phyloP scores from a whole-genome alignment of 2,113 vertebrate genomes.

The Chaetodon trifascialis region DNA sequence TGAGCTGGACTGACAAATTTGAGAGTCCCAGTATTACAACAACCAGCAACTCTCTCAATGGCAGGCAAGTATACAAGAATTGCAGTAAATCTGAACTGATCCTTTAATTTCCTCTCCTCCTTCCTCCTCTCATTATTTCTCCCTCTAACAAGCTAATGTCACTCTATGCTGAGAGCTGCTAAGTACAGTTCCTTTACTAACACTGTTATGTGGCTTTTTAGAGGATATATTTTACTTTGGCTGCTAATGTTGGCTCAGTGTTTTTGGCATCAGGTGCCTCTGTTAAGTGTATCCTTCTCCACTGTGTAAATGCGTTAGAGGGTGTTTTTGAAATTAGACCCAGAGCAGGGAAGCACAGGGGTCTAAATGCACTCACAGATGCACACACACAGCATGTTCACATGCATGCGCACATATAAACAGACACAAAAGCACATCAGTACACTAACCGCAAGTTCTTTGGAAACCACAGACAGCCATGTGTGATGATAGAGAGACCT shows the following conservation, averaged over 20 bases:
- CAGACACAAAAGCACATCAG: slow-evolving; percentile 36
- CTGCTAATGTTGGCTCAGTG: slow-evolving; percentile 63
- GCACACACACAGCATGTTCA: slow-evolving; percentile 36
- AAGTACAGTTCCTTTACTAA: slow-evolving; percentile 64
- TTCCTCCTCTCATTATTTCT: background rate
- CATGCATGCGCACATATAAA: slow-evolving; percentile 20
- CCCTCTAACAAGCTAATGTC: slow-evolving; percentile 61
- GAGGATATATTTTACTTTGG: slow-evolving; percentile 65
- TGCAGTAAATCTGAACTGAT: slow-evolving; percentile 2
- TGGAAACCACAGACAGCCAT: slow-evolving; percentile 70
- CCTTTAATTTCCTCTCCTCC: background rate
- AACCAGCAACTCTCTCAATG: background rate
- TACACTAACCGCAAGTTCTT: slow-evolving; percentile 57
- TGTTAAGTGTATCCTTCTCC: slow-evolving; percentile 47
- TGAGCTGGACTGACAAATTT: too few relatives aligned
- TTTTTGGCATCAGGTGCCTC: slow-evolving; percentile 72
- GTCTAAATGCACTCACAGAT: slow-evolving; percentile 54
- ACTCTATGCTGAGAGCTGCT: slow-evolving; percentile 44
- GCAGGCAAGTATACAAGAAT: slow-evolving; percentile 1
- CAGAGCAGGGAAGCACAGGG: slow-evolving; percentile 29
- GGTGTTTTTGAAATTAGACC: slow-evolving; percentile 67
- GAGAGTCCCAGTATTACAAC: too few relatives aligned
- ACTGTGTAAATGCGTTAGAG: slow-evolving; percentile 58
- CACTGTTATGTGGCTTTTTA: slow-evolving; percentile 71
- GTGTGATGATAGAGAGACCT: slow-evolving; percentile 48